Evolutionary conservation across 2,888 invertebrate genomes (phyloP).

Genomic region (Onthophagus sagittarius): DNA sequence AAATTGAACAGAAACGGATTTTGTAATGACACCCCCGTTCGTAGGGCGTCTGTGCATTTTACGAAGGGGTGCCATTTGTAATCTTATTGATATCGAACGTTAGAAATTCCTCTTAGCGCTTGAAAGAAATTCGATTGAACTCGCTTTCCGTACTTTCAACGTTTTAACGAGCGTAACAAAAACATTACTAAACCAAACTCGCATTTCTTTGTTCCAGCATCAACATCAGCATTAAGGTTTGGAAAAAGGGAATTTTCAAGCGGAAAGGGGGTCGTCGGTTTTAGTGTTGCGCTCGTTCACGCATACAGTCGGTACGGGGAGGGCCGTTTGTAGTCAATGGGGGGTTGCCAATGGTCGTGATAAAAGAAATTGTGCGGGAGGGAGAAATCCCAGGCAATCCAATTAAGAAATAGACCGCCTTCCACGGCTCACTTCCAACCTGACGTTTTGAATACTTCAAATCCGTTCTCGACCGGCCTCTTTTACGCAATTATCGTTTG

Average conservation of each 20-base stretch:
- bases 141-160: neutral
- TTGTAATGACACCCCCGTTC: conserved; percentile 7
- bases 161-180: neutral
- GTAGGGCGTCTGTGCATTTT: neutral
- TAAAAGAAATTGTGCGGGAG: conserved; percentile 4
- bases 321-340: neutral
- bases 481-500: conserved; percentile 1
- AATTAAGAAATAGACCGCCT: conserved; percentile 1
- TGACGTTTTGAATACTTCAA: neutral
- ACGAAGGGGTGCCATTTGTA: conserved; percentile 4
- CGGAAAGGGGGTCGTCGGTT: neutral
- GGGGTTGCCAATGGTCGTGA: neutral
- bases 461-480: neutral
- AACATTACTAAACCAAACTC: neutral
- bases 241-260: neutral
- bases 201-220: neutral
- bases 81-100: conserved; percentile 1
- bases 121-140: neutral
- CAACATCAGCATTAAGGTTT: neutral
- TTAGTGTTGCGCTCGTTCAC: conserved; percentile 2
- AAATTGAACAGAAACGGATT: conserved; percentile 9
- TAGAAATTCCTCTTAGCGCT: neutral
- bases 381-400: conserved; percentile 4
- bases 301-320: neutral
- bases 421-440: neutral